phyloP scores from a whole-genome alignment of 2,888 invertebrate genomes.

The Subacronicta megacephala region DNA sequence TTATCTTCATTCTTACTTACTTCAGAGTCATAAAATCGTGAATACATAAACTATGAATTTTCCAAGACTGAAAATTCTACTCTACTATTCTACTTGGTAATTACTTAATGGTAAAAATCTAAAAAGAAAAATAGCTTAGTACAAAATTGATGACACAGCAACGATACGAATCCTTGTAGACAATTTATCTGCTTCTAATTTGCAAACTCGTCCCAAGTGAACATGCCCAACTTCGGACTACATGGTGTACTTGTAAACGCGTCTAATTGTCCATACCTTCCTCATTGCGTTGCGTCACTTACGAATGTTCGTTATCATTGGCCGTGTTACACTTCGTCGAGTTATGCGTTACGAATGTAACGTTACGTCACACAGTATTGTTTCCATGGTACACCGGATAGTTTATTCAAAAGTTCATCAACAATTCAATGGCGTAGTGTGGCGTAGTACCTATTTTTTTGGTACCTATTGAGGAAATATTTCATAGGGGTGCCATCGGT shows the following conservation, averaged over 20 bases:
- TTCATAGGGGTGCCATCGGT: constrained; percentile 20
- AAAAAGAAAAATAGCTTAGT: too few species aligned
- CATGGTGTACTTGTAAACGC: constrained; percentile 23
- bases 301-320: constrained; percentile 38
- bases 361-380: constrained; percentile 42
- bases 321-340: constrained; percentile 29
- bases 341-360: constrained; percentile 37
- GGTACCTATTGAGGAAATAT: constrained; percentile 45
- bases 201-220: constrained; percentile 15
- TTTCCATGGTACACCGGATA: constrained; percentile 44
- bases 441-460: constrained; percentile 41
- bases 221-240: constrained; percentile 20
- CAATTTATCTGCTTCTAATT: constrained; percentile 13
- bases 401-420: constrained; percentile 61
- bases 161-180: background rate
- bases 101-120: background rate
- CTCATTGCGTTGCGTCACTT: constrained; percentile 38
- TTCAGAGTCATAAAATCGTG: too few species aligned
- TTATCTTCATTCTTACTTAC: too few species aligned
- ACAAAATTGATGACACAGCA: background rate
- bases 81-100: too few species aligned
- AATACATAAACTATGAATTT: too few species aligned
- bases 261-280: constrained; percentile 41
- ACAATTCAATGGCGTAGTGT: constrained; percentile 55
- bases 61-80: too few species aligned